Percentiles rank a stretch among this genome's conserved stretches.
These are phyloP conservation scores for Congeria kusceri DNA, from an alignment of 2,888 invertebrate species.

Conservation along the genomic window DNA sequence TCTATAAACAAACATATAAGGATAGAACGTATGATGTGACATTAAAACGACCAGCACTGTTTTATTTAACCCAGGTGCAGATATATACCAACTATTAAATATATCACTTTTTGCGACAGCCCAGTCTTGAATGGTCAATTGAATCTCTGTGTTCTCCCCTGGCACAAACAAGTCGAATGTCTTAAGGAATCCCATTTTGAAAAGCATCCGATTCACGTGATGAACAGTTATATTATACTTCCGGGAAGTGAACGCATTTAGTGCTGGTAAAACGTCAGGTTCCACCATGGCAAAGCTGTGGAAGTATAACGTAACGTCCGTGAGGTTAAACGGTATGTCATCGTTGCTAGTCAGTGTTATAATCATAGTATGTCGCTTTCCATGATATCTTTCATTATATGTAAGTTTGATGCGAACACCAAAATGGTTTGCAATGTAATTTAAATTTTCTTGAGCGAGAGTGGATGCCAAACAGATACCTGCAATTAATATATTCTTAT, in stretches of 20 bases:
- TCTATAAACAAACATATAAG: too few relatives aligned
- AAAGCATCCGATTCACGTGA: conserved; percentile 76
- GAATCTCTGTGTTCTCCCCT: conserved; percentile 61
- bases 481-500: too few relatives aligned
- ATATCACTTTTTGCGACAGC: conserved; percentile 73
- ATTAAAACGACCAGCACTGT: too few relatives aligned
- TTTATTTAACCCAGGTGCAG: conserved; percentile 55
- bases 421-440: conserved; percentile 53
- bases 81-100: conserved; percentile 76
- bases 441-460: conserved; percentile 48
- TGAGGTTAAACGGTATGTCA: conserved; percentile 41
- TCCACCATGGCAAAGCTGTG: conserved; percentile 78
- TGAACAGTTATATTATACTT: conserved; percentile 64
- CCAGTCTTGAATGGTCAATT: conserved; percentile 73
- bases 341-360: conserved; percentile 60
- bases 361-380: conserved; percentile 57
- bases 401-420: conserved; percentile 58
- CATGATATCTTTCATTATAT: conserved; percentile 62
- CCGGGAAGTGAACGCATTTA: conserved; percentile 55
- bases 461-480: too few relatives aligned
- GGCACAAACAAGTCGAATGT: conserved; percentile 64
- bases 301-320: conserved; percentile 71
- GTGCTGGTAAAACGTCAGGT: conserved; percentile 66
- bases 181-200: conserved; percentile 68
- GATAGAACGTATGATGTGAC: too few relatives aligned